These are phyloP conservation scores for Zosterops hypoxanthus DNA, from an alignment of 2,113 vertebrate genomes.

Conservation along the genomic window DNA sequence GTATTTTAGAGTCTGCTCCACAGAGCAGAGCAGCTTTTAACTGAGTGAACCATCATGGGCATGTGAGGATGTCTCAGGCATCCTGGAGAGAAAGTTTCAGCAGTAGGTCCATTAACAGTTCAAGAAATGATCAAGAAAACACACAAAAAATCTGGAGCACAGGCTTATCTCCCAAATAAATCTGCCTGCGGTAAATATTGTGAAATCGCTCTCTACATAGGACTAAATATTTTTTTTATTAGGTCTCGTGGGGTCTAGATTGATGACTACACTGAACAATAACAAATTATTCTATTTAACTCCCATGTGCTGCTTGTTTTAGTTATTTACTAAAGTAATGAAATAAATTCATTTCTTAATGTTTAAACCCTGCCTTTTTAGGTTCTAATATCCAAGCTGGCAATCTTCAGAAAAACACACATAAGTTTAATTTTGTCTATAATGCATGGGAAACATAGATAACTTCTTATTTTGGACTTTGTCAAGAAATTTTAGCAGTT, in stretches of 20 bases:
- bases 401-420: background rate
- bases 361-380: background rate
- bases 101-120: background rate
- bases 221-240: background rate
- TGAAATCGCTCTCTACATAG: background rate
- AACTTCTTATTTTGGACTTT: background rate
- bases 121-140: background rate
- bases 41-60: background rate
- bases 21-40: background rate
- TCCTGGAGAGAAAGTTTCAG: background rate
- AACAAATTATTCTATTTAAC: background rate
- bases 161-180: background rate
- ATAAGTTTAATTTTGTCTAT: background rate
- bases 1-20: background rate
- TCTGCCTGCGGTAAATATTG: background rate
- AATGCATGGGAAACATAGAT: accelerated
- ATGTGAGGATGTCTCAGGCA: background rate
- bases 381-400: background rate
- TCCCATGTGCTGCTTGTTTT: background rate
- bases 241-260: background rate
- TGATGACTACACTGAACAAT: background rate
- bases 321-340: background rate
- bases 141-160: background rate
- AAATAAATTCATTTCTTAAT: background rate
- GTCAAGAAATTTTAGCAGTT: background rate